phyloP scores from a whole-genome alignment of 2,888 invertebrate species.

The Odontocolon sp. region DNA sequence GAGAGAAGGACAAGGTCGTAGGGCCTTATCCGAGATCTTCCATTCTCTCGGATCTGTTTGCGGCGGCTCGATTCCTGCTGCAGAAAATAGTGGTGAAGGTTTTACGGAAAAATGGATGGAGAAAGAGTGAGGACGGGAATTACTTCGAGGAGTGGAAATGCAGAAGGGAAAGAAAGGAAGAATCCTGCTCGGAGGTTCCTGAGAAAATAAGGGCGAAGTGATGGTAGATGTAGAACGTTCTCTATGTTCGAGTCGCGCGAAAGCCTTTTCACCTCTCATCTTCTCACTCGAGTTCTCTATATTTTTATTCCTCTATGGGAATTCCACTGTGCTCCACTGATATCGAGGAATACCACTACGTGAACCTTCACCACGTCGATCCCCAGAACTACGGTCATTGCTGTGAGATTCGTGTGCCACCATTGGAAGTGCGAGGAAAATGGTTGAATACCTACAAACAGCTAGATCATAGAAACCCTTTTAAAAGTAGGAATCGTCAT shows the following conservation, averaged over 20 bases:
- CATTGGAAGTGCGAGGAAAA: no score
- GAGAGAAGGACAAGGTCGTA: constrained; percentile 57
- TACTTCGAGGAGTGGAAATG: background rate
- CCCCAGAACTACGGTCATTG: background rate
- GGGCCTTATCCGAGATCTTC: constrained; percentile 63
- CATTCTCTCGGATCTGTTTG: constrained; percentile 65
- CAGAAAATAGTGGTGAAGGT: constrained; percentile 31
- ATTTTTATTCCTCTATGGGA: constrained; percentile 2
- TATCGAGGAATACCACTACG: background rate
- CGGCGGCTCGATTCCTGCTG: constrained; percentile 38
- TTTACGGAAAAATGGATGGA: background rate
- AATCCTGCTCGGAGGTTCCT: background rate
- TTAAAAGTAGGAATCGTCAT: no score
- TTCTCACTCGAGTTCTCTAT: background rate
- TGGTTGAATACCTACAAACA: no score
- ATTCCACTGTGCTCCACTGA: constrained; percentile 8
- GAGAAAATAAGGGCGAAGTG: constrained; percentile 13
- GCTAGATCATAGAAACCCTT: no score
- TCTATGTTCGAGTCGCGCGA: constrained; percentile 55
- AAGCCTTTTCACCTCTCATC: constrained; percentile 42
- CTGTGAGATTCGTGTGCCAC: background rate
- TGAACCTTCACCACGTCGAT: background rate
- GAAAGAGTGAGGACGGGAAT: constrained; percentile 17
- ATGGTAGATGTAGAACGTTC: constrained; percentile 47
- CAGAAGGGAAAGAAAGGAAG: constrained; percentile 4